Base-by-base conservation (phyloP, 2,888 invertebrate species). In the Amphipoea oculea region DNA sequence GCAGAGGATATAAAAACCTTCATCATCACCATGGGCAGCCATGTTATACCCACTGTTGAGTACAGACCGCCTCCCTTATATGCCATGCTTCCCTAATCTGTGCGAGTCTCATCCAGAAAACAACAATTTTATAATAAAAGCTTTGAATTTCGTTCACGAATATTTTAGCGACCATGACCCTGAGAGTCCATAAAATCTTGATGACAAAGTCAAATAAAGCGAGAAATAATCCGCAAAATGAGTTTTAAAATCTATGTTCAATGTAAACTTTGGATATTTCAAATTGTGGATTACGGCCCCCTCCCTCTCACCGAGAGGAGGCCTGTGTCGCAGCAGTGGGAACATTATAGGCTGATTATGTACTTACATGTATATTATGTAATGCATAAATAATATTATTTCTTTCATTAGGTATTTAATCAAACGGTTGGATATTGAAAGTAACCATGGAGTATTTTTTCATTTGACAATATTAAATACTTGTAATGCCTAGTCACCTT, bases 121-220 rank as follows among this genome's bases (percentile, higher is more conserved):
- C 5, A 65, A 63, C 7, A 60, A 72, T 63, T 23, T 66, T 6
- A 36, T 48, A 70, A 66, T 67, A 42, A 74, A 74, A 71, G 6
- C 63, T 57, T 45, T 60, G 14, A 45, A 66, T 76, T 82, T 62
- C n/a, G 5, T 67, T 67, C 51, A 57, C 36, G 60, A 82, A 86
- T 84, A 77, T 63, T 86, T 86, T 54, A 36, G 66, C 63, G 40
- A 70, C 72, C 60, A 48, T 70, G 60, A 81, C 67, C 54, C 68
- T 69, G 12, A 54, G 73, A 75, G 74, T 70, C 63, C 72, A 74
- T 82, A 73, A 82, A 86, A 79, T 71, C 75, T 79, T 71, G 45
- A 76, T 76, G 79, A 73, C 71, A 79, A 83, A 76, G 79, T 83
- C 79, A 83, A 86, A 84, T 76, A 83, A 79, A 79, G 67, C 42